These are phyloP conservation scores for Porites evermanni DNA, from an alignment of 92 coral and sea anemone species.

Conservation along the genomic window DNA sequence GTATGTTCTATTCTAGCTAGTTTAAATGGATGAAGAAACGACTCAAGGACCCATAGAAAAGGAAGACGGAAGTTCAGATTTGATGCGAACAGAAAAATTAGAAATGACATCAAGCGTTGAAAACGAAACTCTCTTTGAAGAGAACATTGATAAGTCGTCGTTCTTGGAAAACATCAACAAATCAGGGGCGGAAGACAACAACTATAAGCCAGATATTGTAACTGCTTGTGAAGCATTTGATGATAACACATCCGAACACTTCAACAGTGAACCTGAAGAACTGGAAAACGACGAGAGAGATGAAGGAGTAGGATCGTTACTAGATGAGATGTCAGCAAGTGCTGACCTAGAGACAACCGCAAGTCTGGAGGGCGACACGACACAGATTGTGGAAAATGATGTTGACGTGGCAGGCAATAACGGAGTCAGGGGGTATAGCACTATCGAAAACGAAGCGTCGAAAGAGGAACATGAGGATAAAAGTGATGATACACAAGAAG, in stretches of 20 bases:
- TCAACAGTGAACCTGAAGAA: conserved; percentile 15
- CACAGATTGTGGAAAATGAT: conserved; percentile 7
- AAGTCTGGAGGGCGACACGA: neutral
- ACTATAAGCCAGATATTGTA: neutral
- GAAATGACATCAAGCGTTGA: neutral
- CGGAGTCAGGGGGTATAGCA: neutral
- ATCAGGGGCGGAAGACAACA: conserved; percentile 3
- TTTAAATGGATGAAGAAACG: conserved; percentile 8
- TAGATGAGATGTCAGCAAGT: conserved; percentile 1
- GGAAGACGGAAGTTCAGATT: neutral
- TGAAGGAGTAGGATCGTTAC: conserved; percentile 1
- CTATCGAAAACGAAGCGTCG: neutral
- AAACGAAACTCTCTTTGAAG: neutral
- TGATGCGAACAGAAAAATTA: neutral
- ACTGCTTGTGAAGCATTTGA: neutral
- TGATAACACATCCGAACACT: neutral
- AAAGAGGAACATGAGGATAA: neutral
- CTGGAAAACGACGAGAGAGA: neutral
- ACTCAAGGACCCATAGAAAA: neutral
- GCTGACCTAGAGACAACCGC: conserved; percentile 20
- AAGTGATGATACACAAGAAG: neutral
- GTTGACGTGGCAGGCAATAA: neutral
- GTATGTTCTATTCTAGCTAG: neutral
- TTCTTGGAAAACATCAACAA: neutral
- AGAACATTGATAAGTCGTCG: neutral